Evolutionary conservation across 2,888 invertebrate genomes (phyloP), one percentile per base, ranked within the genome.

Genomic region (Formica aserva): DNA sequence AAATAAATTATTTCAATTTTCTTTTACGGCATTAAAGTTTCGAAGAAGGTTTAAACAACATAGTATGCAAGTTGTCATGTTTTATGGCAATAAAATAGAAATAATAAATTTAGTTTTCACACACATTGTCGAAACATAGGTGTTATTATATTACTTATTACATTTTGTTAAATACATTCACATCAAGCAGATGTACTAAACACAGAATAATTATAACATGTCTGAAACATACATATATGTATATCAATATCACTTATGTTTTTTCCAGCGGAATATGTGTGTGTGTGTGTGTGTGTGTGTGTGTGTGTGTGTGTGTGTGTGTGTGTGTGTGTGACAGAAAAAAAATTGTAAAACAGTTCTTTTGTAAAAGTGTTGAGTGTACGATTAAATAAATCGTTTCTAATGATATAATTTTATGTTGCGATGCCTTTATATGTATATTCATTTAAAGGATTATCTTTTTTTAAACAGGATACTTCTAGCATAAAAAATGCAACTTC

Each of bases 101-200:
- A 48, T 35, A 18, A 32, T 6, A 48, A 63, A 45, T 63, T 26
- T 26, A 62, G 5, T 32, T 1, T 67, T 29, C 41, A 32, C 32
- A 32, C 5, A 32, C 32, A 60, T 8, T 67, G 32, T 57, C 41
- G 8, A 48, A n/a, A 18, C 6, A 18, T 22, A 18, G 15, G n/a
- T 69, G 15, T 78, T 67, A 5, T 48, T 48, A 18, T 48, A 48
- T 76, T 65, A 52, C 18, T 66, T 15, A 67, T 57, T 77, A 66
- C 55, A 69, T 32, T 71, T 78, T 18, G 69, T 60, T 32, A 41
- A 45, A 60, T 77, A 77, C 26, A 66, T 41, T 69, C 69, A 35
- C 22, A 26, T 26, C 22, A 78, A 60, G 5, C 60, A 32, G 13
- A 69, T 13, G n/a, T 26, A 29, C 11, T 41, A 29, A 29, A 35